Evolutionary conservation across 2,888 invertebrate genomes (phyloP), one percentile per base, ranked within the genome.

Genomic region (Drosophila pegasa): DNA sequence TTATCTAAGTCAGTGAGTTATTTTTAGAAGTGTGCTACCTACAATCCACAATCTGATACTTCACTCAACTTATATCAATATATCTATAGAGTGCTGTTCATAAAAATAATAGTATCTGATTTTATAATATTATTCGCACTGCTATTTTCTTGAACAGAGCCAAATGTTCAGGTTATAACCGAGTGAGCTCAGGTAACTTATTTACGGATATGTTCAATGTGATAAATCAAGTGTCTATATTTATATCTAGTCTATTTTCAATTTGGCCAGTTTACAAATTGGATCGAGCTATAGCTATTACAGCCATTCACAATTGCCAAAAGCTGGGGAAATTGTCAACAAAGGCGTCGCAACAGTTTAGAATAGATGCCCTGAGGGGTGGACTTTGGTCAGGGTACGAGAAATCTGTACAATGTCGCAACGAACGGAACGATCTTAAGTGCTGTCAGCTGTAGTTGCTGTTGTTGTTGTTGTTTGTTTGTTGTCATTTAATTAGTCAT

Each of bases 401-500:
- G 31, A 55, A 35, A 31, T 66, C 38, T 10, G 16, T 12, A 38
- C 10, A 43, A 16, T 20, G 14, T 16, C 12, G 0, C 25, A n/a
- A 12, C 29, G 14, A 35, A 29, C 35, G 43, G 20, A 40, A 52
- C 25, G 52, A 38, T 16, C 31, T 20, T 35, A 54, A 57, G 12
- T 54, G 31, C 33, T 56, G 50, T 41, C 29, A 27, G 2, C 35
- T 45, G 29, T 25, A 41, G 27, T 29, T 35, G 40, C 33, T 47
- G 25, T 41, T 40, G 20, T 37, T 40, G 14, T 52, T 59, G 18
- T 48, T 29, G 8, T 29, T 57, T 5, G 18, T 47, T 14, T 40
- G 56, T 40, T 58, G 60, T 55, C 62, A 78, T 68, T 78, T 59
- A 78, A 75, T 74, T 63, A 68, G 69, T 72, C 67, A 73, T 43